Evolutionary conservation across 2,888 invertebrate species (phyloP).

Genomic region (Amphimallon solstitiale): DNA sequence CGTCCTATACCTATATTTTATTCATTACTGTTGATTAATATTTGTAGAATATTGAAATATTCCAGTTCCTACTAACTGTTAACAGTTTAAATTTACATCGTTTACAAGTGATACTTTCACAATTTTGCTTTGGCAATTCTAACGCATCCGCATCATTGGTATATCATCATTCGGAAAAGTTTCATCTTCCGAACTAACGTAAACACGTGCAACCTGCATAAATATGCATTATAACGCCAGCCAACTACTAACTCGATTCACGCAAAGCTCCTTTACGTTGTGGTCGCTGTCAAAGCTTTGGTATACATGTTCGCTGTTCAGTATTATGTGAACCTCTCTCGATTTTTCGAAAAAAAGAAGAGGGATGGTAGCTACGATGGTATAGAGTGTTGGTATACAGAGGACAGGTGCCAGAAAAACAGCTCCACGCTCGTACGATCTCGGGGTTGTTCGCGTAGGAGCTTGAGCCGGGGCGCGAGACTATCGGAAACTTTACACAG

Average conservation of each 20-base stretch:
- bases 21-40: no score
- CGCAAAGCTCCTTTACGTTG: not conserved
- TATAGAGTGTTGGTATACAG: slow-evolving; percentile 37
- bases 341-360: not conserved
- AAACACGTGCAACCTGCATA: slow-evolving; percentile 14
- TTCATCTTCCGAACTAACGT: not conserved
- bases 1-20: no score
- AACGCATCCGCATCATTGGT: no score
- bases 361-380: not conserved
- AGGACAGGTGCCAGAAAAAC: slow-evolving; percentile 46
- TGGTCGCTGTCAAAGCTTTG: not conserved
- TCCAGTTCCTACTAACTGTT: no score
- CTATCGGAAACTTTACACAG: slow-evolving; percentile 41
- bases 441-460: slow-evolving; percentile 38
- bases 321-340: not conserved
- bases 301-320: not conserved
- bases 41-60: no score
- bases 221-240: slow-evolving; percentile 15
- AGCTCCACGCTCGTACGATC: slow-evolving; percentile 38
- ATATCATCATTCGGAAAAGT: slow-evolving; percentile 1
- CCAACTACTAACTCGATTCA: slow-evolving; percentile 7
- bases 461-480: slow-evolving; percentile 40
- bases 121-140: no score
- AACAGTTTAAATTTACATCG: no score
- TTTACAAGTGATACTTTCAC: no score